A percentile compares a stretch with the other conserved stretches of the same genome.
phyloP scores from a whole-genome alignment of 2,113 vertebrate species.

The Apistogramma diplotaenia region DNA sequence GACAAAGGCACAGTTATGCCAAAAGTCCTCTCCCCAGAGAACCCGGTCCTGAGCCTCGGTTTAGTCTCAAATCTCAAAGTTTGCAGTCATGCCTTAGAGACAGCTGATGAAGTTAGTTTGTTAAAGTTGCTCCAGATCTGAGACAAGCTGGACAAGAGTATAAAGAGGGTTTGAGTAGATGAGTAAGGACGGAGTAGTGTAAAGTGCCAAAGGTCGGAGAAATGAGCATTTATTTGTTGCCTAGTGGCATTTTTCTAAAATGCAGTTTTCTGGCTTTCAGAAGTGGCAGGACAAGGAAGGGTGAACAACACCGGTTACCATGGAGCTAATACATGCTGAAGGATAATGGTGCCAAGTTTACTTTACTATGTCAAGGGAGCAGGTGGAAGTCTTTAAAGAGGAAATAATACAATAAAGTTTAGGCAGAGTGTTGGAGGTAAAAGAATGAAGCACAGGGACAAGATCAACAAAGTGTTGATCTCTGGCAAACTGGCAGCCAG shows the following conservation, averaged over 20 bases:
- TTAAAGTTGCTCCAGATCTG: not conserved
- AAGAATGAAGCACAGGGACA: not conserved
- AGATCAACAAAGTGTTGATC: not conserved
- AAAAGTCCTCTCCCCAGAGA: not conserved
- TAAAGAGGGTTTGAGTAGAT: not conserved
- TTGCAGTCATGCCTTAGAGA: too few species aligned
- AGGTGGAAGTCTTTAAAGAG: not conserved
- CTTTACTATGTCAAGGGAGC: not conserved
- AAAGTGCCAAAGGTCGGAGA: not conserved
- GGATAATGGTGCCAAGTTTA: not conserved
- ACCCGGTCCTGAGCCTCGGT: not conserved
- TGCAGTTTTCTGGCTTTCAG: not conserved
- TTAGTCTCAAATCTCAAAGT: not conserved
- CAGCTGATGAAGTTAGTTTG: not conserved
- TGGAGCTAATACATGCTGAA: not conserved
- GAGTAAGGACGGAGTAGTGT: not conserved
- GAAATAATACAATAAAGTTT: not conserved
- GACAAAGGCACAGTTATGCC: too few species aligned
- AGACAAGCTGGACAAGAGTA: not conserved
- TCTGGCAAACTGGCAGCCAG: not conserved
- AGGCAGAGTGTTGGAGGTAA: not conserved
- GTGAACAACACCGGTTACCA: not conserved
- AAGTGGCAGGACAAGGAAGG: not conserved
- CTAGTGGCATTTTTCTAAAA: not conserved
- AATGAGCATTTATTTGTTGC: not conserved